These are phyloP conservation scores for Papilio elwesi DNA, from an alignment of 2,888 invertebrate genomes.

Conservation along the genomic window DNA sequence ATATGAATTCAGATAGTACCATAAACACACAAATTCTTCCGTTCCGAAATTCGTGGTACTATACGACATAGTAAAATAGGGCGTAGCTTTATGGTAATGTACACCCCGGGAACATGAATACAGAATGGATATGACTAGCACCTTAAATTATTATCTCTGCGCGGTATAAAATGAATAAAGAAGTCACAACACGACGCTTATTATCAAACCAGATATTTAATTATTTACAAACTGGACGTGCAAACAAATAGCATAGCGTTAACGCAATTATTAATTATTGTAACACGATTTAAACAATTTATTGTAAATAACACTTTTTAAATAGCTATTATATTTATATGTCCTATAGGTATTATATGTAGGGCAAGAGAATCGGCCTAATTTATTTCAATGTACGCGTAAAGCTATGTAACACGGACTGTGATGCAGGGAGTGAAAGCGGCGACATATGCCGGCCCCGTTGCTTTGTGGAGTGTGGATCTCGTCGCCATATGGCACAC, in stretches of 20 bases:
- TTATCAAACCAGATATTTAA: slow-evolving; percentile 22
- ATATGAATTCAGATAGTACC: too few species aligned
- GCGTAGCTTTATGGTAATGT: slow-evolving; percentile 25
- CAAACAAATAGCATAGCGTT: slow-evolving; percentile 18
- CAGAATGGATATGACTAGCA: slow-evolving; percentile 14
- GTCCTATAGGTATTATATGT: slow-evolving; percentile 33
- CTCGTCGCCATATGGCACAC: slow-evolving; percentile 77
- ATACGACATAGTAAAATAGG: slow-evolving; percentile 11
- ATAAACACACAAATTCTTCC: too few species aligned
- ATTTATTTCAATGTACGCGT: slow-evolving; percentile 43
- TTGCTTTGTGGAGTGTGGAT: slow-evolving; percentile 76
- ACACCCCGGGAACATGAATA: slow-evolving; percentile 19
- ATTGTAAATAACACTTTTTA: not conserved
- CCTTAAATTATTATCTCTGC: slow-evolving; percentile 20
- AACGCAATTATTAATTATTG: slow-evolving; percentile 24
- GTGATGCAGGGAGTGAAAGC: slow-evolving; percentile 81
- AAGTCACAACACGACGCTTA: slow-evolving; percentile 29
- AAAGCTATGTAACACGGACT: slow-evolving; percentile 66
- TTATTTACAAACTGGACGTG: slow-evolving; percentile 36
- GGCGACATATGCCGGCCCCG: slow-evolving; percentile 80
- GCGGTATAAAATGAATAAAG: slow-evolving; percentile 13
- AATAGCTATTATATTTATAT: slow-evolving; percentile 10
- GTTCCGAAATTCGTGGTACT: too few species aligned
- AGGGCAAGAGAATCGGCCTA: slow-evolving; percentile 35
- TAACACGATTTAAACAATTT: slow-evolving; percentile 19